A percentile compares a stretch with the other conserved stretches of the same genome.
phyloP scores from a whole-genome alignment of 2,888 invertebrate species.

The Incurvaria masculella region DNA sequence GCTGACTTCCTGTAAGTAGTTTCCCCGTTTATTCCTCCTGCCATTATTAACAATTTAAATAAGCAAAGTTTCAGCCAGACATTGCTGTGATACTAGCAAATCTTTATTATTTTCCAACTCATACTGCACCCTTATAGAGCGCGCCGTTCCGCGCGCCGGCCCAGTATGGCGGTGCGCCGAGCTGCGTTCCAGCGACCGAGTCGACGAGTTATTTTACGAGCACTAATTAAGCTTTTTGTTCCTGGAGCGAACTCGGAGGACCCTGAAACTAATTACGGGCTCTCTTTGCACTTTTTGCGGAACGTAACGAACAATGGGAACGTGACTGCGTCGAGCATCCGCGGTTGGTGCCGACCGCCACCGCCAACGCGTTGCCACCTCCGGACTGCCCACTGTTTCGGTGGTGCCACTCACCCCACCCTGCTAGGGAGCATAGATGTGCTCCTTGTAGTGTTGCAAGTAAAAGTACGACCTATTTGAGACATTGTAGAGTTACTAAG shows the following conservation, averaged over 20 bases:
- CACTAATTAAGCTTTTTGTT: slow-evolving; percentile 49
- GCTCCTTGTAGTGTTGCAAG: too few species aligned
- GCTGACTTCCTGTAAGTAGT: too few species aligned
- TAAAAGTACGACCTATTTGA: too few species aligned
- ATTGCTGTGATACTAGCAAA: too few species aligned
- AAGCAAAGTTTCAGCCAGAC: too few species aligned
- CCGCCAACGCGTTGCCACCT: neutral
- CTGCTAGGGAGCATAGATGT: too few species aligned
- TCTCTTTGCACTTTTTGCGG: slow-evolving; percentile 47
- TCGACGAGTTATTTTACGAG: slow-evolving; percentile 32
- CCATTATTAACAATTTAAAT: too few species aligned
- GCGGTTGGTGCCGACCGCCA: slow-evolving; percentile 10
- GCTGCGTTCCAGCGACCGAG: slow-evolving; percentile 9
- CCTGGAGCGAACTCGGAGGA: slow-evolving; percentile 22
- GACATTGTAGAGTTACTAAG: too few species aligned
- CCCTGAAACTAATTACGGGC: slow-evolving; percentile 47
- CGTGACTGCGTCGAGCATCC: slow-evolving; percentile 42
- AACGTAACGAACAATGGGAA: slow-evolving; percentile 47
- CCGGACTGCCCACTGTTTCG: neutral
- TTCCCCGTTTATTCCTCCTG: too few species aligned
- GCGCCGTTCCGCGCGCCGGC: neutral
- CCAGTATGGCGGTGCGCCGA: slow-evolving; percentile 7
- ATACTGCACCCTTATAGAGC: too few species aligned
- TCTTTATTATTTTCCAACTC: too few species aligned
- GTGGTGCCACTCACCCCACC: neutral